These are phyloP conservation scores for Drosophila siamana DNA, from an alignment of 2,888 invertebrate species.

Conservation along the genomic window DNA sequence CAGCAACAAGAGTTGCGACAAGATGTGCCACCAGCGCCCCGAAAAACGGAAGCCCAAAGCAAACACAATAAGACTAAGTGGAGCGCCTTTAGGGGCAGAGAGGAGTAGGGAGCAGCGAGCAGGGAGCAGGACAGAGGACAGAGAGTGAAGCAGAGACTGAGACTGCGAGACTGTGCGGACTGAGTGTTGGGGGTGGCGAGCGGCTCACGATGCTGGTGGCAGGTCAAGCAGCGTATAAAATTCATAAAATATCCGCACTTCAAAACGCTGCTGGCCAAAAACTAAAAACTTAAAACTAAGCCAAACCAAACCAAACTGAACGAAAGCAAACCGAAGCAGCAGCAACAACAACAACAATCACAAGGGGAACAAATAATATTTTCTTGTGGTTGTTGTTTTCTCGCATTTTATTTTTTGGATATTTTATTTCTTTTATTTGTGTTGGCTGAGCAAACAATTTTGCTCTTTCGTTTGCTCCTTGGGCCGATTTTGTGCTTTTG, in stretches of 20 bases:
- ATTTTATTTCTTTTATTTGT: conserved; percentile 27
- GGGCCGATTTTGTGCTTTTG: conserved; percentile 58
- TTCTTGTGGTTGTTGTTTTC: conserved; percentile 11
- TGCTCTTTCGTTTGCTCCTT: conserved; percentile 25
- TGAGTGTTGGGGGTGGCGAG: background rate
- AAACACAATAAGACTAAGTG: conserved; percentile 71
- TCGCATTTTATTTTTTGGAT: conserved; percentile 7
- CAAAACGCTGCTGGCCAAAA: conserved; percentile 60
- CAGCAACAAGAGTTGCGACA: conserved; percentile 61
- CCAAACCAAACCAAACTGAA: conserved; percentile 8
- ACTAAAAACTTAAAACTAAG: conserved; percentile 57
- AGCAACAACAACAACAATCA: conserved; percentile 19
- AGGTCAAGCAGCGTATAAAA: conserved; percentile 77
- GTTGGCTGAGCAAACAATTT: conserved; percentile 42
- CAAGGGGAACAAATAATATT: conserved; percentile 18
- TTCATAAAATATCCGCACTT: conserved; percentile 81
- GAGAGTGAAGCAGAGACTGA: background rate
- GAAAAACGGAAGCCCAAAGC: conserved; percentile 63
- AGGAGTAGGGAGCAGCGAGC: too few species aligned
- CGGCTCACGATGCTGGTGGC: conserved; percentile 46
- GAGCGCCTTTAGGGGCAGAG: conserved; percentile 37
- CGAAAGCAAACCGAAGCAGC: too few species aligned
- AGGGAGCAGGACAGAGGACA: background rate
- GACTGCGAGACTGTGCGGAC: too few species aligned
- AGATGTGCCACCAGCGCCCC: conserved; percentile 47